Conservation (phyloP, 2,113 vertebrate genomes). For the Pungitius pungitius region DNA sequence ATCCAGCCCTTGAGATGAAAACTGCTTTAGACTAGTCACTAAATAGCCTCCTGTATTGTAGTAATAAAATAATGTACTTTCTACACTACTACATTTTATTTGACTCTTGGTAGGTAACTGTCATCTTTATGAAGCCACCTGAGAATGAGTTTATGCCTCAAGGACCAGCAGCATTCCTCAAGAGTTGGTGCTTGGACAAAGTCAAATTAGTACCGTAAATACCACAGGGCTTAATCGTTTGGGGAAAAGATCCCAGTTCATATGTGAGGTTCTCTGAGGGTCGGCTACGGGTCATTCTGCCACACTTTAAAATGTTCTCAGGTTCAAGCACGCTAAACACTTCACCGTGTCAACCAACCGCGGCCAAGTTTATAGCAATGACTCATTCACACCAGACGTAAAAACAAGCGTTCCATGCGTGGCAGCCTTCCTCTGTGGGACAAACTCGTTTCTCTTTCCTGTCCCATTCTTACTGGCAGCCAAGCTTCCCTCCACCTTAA, state of each 20-base stretch:
- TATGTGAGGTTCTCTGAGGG: conserved; percentile 15
- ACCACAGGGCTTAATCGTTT: not conserved
- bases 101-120: not conserved
- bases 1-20: not conserved
- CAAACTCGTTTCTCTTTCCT: not conserved
- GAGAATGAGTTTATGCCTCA: not conserved
- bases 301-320: conserved; percentile 11
- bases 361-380: not conserved
- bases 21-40: no score
- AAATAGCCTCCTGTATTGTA: not conserved
- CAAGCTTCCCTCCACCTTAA: conserved; percentile 5
- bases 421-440: not conserved
- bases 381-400: not conserved
- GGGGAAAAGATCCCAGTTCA: not conserved
- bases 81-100: not conserved
- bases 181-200: not conserved
- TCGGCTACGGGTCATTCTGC: conserved; percentile 16
- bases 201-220: not conserved
- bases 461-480: not conserved
- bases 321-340: not conserved
- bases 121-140: not conserved
- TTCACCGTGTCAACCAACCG: not conserved
- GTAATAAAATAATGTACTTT: not conserved
- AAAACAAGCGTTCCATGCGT: not conserved
- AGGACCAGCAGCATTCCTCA: not conserved